Conservation (phyloP, 2,888 invertebrate genomes). For the Tholera decimalis region DNA sequence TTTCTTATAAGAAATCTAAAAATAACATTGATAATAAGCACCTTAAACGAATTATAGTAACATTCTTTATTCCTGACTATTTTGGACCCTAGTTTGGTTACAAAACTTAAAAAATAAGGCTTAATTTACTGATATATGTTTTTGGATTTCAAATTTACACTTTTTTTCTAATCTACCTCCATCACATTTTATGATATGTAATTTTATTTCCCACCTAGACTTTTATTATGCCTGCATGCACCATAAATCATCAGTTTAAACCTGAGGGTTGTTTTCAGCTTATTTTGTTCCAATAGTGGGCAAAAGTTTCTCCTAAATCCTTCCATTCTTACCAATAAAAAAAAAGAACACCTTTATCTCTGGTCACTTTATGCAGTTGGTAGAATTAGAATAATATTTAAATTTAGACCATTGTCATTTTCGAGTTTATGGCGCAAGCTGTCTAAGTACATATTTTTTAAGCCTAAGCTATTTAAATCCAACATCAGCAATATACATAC, state of each 20-base stretch:
- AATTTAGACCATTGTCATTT: neutral
- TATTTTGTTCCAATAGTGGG: neutral
- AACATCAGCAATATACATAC: slow-evolving; percentile 7
- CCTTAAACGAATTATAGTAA: neutral
- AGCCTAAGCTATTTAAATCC: neutral
- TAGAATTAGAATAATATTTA: neutral
- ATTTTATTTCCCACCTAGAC: slow-evolving; percentile 7
- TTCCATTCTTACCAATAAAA: neutral
- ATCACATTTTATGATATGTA: slow-evolving; percentile 11
- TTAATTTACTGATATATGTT: too few relatives aligned
- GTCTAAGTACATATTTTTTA: neutral
- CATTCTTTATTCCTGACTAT: neutral
- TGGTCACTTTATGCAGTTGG: neutral
- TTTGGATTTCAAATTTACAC: slow-evolving; percentile 39
- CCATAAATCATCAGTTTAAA: neutral
- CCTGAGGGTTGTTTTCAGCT: neutral
- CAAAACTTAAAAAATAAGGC: neutral
- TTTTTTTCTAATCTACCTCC: neutral
- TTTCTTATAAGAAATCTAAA: slow-evolving; percentile 32
- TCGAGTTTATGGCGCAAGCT: slow-evolving; percentile 11
- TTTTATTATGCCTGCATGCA: slow-evolving; percentile 4
- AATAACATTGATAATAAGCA: slow-evolving; percentile 5
- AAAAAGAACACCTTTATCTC: neutral
- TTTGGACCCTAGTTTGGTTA: neutral
- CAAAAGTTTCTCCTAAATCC: neutral